These are phyloP conservation scores for Rosalia funebris DNA, from an alignment of 2,888 invertebrate species.

Conservation along the genomic window DNA sequence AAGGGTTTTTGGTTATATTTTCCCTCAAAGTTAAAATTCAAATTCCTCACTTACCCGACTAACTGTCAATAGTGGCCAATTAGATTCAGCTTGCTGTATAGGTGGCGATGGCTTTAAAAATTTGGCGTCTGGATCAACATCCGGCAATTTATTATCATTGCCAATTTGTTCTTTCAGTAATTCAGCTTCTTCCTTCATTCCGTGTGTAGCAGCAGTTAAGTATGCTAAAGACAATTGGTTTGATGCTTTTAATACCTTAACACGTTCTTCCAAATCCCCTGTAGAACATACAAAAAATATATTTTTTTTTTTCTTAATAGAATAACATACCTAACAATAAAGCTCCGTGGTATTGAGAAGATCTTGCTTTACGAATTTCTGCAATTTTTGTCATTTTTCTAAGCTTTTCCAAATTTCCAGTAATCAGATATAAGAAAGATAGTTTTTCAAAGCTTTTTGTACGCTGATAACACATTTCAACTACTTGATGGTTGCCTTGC, in stretches of 20 bases:
- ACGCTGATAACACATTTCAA: slow-evolving; percentile 99
- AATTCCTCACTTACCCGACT: slow-evolving; percentile 70
- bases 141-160: slow-evolving; percentile 68
- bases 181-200: slow-evolving; percentile 82
- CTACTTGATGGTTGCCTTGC: slow-evolving; percentile 78
- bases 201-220: slow-evolving; percentile 93
- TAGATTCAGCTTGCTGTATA: slow-evolving; percentile 88
- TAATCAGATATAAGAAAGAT: slow-evolving; percentile 96
- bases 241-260: slow-evolving; percentile 81
- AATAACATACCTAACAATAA: slow-evolving; percentile 70
- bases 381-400: slow-evolving; percentile 99
- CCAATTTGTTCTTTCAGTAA: slow-evolving; percentile 74
- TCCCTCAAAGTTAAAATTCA: neutral
- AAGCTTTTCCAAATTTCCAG: slow-evolving; percentile 97
- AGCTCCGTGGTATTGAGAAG: slow-evolving; percentile 96
- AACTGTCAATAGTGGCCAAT: slow-evolving; percentile 96
- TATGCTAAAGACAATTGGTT: slow-evolving; percentile 88
- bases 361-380: slow-evolving; percentile 95
- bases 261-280: slow-evolving; percentile 91
- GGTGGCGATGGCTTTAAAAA: slow-evolving; percentile 90
- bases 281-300: no score
- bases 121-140: slow-evolving; percentile 78
- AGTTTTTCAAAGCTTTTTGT: slow-evolving; percentile 99
- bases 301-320: no score
- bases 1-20: no score